These are phyloP conservation scores for Phasia obesa DNA, from an alignment of 2,888 invertebrate genomes.

Conservation along the genomic window DNA sequence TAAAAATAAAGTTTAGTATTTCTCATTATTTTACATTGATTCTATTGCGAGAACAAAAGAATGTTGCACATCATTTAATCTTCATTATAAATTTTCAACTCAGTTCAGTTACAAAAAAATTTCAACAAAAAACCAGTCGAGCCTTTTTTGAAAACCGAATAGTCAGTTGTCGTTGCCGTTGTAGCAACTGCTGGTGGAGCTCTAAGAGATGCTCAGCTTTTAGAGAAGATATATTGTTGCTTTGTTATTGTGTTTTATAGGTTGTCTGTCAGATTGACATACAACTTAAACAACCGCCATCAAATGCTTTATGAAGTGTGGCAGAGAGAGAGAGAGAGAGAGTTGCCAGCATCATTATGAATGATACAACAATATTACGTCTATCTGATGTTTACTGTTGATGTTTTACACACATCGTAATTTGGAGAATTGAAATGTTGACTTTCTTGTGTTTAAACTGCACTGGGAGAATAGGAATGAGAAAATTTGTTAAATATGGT, in stretches of 20 bases:
- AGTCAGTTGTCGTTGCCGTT: constrained; percentile 36
- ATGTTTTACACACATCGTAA: constrained; percentile 12
- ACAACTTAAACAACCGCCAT: constrained; percentile 46
- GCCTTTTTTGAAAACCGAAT: background rate
- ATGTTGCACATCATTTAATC: constrained; percentile 67
- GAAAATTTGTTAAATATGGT: background rate
- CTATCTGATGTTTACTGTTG: background rate
- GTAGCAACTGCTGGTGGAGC: constrained; percentile 14
- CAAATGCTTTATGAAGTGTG: background rate
- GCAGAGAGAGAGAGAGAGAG: no score
- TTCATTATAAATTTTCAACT: constrained; percentile 61
- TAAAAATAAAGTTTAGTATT: constrained; percentile 34
- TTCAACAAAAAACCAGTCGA: constrained; percentile 2
- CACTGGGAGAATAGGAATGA: constrained; percentile 1
- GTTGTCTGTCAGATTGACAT: constrained; percentile 59
- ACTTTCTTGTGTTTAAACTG: constrained; percentile 1
- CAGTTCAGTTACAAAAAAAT: constrained; percentile 52
- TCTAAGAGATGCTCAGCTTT: background rate
- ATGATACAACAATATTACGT: background rate
- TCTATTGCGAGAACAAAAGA: constrained; percentile 61
- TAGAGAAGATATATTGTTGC: no score
- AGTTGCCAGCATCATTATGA: constrained; percentile 14
- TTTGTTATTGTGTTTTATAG: constrained; percentile 37
- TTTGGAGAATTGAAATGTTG: constrained; percentile 20
- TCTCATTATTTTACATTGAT: constrained; percentile 62